A percentile compares a stretch with the other conserved stretches of the same genome.
Evolutionary conservation across 2,797 vertebrate species (phyloP).

Genomic region (Typhlichthys eigenmanni): DNA sequence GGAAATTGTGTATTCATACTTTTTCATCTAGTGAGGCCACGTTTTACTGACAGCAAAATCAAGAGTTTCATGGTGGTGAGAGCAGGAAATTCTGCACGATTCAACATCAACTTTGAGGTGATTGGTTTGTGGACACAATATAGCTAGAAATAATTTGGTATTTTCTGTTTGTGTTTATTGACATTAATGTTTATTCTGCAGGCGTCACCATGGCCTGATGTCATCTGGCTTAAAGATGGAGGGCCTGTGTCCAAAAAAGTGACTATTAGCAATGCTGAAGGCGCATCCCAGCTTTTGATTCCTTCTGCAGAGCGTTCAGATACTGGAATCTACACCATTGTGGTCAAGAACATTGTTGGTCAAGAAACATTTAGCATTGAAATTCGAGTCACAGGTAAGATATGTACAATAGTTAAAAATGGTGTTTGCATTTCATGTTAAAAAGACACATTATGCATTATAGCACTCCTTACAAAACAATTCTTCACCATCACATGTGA

Average conservation of each 20-base stretch:
- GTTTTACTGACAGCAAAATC: slow-evolving; percentile 79
- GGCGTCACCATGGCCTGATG: slow-evolving; percentile 84
- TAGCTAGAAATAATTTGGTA: too few relatives aligned
- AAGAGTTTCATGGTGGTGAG: slow-evolving; percentile 82
- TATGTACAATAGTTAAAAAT: not conserved
- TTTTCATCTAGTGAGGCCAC: slow-evolving; percentile 79
- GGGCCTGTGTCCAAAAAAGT: slow-evolving; percentile 74
- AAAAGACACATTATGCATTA: not conserved
- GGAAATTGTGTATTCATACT: not conserved
- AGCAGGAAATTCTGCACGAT: slow-evolving; percentile 81
- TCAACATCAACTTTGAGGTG: slow-evolving; percentile 88
- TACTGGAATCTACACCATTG: slow-evolving; percentile 81
- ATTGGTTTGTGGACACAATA: not conserved
- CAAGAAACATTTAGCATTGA: slow-evolving; percentile 81
- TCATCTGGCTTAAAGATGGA: slow-evolving; percentile 89
- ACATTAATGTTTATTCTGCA: slow-evolving; percentile 46
- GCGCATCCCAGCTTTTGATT: slow-evolving; percentile 83
- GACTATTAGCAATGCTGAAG: slow-evolving; percentile 75
- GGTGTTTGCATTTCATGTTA: not conserved
- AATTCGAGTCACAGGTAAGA: slow-evolving; percentile 87
- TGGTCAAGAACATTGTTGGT: slow-evolving; percentile 78
- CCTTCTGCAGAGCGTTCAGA: slow-evolving; percentile 78
- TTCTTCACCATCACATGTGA: not conserved
- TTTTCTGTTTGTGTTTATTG: too few relatives aligned
- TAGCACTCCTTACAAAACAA: not conserved